Evolutionary conservation across 2,888 invertebrate species (phyloP).

Genomic region (Ptilodon capucinus): DNA sequence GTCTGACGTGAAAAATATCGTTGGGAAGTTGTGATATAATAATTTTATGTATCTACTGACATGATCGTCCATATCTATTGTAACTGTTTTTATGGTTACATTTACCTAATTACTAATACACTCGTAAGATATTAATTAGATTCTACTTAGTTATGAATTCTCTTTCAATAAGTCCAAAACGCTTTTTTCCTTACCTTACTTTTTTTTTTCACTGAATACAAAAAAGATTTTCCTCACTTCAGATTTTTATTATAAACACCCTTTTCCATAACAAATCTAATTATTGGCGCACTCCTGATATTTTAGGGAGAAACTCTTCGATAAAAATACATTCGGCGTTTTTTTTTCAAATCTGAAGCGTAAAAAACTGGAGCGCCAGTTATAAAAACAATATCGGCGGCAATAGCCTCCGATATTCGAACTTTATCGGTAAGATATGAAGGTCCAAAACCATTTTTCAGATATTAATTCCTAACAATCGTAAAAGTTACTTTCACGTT

Average conservation of each 20-base stretch:
- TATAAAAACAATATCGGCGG: conserved; percentile 43
- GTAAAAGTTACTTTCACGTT: conserved; percentile 77
- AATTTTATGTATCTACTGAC: too few species aligned
- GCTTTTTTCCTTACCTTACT: too few species aligned
- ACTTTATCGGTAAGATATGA: conserved; percentile 67
- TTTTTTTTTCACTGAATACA: neutral
- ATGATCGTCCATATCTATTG: too few species aligned
- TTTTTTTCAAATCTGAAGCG: conserved; percentile 28
- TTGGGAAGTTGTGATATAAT: conserved; percentile 2
- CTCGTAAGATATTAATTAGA: too few species aligned
- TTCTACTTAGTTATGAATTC: too few species aligned
- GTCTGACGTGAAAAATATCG: conserved; percentile 13
- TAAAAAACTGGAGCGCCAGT: conserved; percentile 37
- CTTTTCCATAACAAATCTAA: conserved; percentile 21
- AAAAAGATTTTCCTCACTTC: conserved; percentile 11
- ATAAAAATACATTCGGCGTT: conserved; percentile 9
- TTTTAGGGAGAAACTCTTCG: conserved; percentile 2
- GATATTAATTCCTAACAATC: conserved; percentile 80
- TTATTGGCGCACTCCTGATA: conserved; percentile 20
- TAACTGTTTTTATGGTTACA: too few species aligned
- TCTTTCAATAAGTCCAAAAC: too few species aligned
- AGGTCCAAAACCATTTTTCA: conserved; percentile 72
- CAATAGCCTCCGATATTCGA: conserved; percentile 50
- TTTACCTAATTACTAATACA: too few species aligned
- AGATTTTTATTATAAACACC: conserved; percentile 20